Base-by-base conservation (phyloP, 2,797 vertebrate species). In the Dromococcyx pavoninus region DNA sequence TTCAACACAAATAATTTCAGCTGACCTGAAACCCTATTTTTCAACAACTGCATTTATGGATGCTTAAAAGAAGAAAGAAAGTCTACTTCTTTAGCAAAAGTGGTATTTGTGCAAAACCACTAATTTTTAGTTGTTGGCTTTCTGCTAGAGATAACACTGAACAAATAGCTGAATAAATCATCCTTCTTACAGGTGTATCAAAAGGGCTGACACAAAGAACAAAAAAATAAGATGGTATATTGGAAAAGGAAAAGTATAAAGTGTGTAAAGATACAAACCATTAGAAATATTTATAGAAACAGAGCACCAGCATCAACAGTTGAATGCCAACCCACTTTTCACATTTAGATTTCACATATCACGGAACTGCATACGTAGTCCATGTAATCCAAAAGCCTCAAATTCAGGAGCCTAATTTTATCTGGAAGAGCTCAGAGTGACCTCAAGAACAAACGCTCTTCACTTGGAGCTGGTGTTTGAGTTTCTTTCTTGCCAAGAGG, bases 281-380 rank as follows among this genome's bases (percentile, higher is more conserved):
- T 41, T 27, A 35, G 81, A 44, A 80, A 32, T 35, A 33, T 39
- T 51, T 39, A 22, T 1, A 82, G 88, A 66, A 79, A 66, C 5
- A 1, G 30, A 85, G 56, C 60, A 24, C 17, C 1, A 0, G 11
- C 1, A 0, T 24, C 58, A 41, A 22, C 25, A 18, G 19, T 44
- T 5, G 30, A 37, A 41, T 0, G 2, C 51, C 62, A 32, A 51
- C n/a, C 5, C 46, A 18, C 35, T 46, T 58, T 66, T 16, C 32
- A 28, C 22, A 37, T 44, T 48, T 4, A 27, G 43, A n/a, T 56
- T 86, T 62, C 21, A 5, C 12, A 11, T 51, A 70, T 62, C 33
- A 1, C 10, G 23, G 60, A 51, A 18, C 5, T 24, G 21, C 7
- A 1, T 5, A 5, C 0, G 0, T 39, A 35, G 28, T 46, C 46